A percentile compares a stretch with the other conserved stretches of the same genome.
phyloP scores from a whole-genome alignment of 2,797 vertebrate genomes.

The Hippopotamyrus pictus region DNA sequence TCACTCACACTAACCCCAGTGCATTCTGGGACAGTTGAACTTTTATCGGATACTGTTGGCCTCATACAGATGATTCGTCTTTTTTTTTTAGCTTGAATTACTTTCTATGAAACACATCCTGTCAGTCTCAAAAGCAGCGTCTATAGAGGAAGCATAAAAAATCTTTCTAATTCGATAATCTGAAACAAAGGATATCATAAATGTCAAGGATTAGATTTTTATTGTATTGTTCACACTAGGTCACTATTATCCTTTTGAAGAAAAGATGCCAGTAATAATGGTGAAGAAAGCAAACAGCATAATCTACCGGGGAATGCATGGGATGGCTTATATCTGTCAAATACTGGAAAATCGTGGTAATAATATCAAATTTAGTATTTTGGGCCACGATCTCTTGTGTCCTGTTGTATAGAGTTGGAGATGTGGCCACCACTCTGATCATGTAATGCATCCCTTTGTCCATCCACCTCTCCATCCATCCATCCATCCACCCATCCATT shows the following conservation, averaged over 20 bases:
- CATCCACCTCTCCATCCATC: not conserved
- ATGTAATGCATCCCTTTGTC: not conserved
- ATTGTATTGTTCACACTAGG: not conserved
- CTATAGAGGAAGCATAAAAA: not conserved
- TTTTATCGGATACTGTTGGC: not conserved
- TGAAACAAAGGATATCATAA: not conserved
- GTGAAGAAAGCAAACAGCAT: not conserved
- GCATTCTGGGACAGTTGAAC: not conserved
- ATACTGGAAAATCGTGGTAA: not conserved
- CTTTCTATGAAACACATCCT: not conserved
- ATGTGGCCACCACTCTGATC: not conserved
- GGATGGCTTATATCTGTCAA: not conserved
- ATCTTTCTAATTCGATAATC: not conserved
- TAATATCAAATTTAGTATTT: not conserved
- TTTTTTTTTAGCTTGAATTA: not conserved
- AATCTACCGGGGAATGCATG: not conserved
- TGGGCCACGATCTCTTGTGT: not conserved
- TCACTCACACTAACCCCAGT: not conserved
- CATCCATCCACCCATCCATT: not conserved
- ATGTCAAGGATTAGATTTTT: not conserved
- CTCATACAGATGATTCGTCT: not conserved
- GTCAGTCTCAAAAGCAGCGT: not conserved
- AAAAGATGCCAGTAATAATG: not conserved
- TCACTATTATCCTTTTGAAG: not conserved
- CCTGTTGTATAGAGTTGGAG: not conserved